Evolutionary conservation across 2,113 vertebrate genomes (phyloP).

Genomic region (Pterocles burchelli): DNA sequence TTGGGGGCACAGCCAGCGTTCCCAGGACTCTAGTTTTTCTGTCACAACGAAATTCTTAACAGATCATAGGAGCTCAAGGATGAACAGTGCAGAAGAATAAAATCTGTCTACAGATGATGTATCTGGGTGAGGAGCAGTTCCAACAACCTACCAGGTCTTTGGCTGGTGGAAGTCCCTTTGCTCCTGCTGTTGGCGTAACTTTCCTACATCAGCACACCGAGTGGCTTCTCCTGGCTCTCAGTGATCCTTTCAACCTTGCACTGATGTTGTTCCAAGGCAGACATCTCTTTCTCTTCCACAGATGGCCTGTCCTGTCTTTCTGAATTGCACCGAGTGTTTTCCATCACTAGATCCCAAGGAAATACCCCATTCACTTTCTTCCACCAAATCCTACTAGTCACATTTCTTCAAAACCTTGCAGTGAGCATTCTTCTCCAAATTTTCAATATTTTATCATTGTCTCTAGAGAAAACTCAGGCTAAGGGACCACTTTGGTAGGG

Average conservation of each 20-base stretch:
- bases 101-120: background rate
- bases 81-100: background rate
- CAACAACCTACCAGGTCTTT: background rate
- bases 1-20: background rate
- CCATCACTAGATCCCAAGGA: background rate
- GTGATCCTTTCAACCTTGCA: background rate
- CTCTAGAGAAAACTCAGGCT: background rate
- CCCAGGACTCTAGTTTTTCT: background rate
- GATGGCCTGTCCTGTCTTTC: background rate
- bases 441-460: background rate
- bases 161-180: background rate
- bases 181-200: background rate
- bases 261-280: background rate
- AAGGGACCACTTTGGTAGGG: background rate
- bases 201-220: background rate
- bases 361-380: background rate
- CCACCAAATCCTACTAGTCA: background rate
- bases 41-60: background rate
- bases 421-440: background rate
- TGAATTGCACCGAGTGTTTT: background rate
- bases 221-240: background rate
- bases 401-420: background rate
- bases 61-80: fast-evolving
- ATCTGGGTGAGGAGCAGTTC: background rate
- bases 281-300: background rate